A percentile compares a stretch with the other conserved stretches of the same genome.
These are phyloP conservation scores for Corythornis leucogaster DNA, from an alignment of 2,797 vertebrate genomes.

Conservation along the genomic window DNA sequence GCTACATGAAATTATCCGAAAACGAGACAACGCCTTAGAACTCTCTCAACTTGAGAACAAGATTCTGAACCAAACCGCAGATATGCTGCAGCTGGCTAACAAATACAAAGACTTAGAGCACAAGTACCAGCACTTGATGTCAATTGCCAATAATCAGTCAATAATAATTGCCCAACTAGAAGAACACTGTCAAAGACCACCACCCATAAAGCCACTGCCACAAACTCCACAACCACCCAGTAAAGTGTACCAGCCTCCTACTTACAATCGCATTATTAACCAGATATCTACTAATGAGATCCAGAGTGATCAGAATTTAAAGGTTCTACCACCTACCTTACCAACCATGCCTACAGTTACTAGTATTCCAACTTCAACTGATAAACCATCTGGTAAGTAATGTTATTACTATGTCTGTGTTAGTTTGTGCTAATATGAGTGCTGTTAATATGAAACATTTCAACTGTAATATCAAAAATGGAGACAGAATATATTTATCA, in stretches of 20 bases:
- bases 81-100: slow-evolving; percentile 93
- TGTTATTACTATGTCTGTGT: neutral
- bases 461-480: neutral
- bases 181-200: slow-evolving; percentile 90
- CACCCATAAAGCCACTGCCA: slow-evolving; percentile 73
- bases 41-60: slow-evolving; percentile 95
- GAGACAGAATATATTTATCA: neutral
- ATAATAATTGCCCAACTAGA: slow-evolving; percentile 90
- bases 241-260: slow-evolving; percentile 86
- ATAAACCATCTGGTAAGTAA: slow-evolving; percentile 94
- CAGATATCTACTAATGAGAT: slow-evolving; percentile 97
- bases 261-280: slow-evolving; percentile 86
- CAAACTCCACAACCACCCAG: slow-evolving; percentile 82
- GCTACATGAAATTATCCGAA: slow-evolving; percentile 97
- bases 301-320: slow-evolving; percentile 94
- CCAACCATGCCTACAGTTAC: slow-evolving; percentile 93
- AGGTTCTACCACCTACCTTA: slow-evolving; percentile 85
- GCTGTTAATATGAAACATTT: neutral
- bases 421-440: neutral
- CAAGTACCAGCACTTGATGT: slow-evolving; percentile 94
- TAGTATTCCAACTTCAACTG: slow-evolving; percentile 89
- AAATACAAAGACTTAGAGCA: slow-evolving; percentile 97
- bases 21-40: slow-evolving; percentile 95
- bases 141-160: slow-evolving; percentile 94
- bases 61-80: slow-evolving; percentile 96